These are phyloP conservation scores for Bubo bubo DNA, from an alignment of 2,113 vertebrate genomes.

Conservation along the genomic window DNA sequence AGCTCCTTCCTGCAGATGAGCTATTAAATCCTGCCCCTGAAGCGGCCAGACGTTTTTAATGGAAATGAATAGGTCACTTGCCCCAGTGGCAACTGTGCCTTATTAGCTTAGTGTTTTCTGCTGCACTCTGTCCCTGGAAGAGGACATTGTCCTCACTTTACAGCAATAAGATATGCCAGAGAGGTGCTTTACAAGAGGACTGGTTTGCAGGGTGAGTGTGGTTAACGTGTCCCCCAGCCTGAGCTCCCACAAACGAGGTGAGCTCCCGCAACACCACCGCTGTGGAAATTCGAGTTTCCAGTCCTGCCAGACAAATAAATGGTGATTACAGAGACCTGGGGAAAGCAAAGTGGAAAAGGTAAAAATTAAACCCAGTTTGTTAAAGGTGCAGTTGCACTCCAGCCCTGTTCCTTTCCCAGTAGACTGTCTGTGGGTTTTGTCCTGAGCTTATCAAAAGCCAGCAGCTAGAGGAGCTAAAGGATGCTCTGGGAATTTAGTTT, in stretches of 20 bases:
- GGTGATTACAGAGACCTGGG: not conserved
- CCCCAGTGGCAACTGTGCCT: not conserved
- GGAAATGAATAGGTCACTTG: not conserved
- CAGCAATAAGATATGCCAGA: not conserved
- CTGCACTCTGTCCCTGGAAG: not conserved
- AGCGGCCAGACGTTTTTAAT: not conserved
- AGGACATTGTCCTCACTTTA: not conserved
- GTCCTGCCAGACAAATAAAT: not conserved
- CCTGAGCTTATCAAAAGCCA: not conserved
- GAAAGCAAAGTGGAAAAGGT: not conserved
- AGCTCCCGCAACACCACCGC: not conserved
- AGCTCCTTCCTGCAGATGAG: not conserved
- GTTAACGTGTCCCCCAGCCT: not conserved
- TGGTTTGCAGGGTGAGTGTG: not conserved
- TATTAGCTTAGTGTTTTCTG: not conserved
- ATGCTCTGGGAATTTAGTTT: slow-evolving; percentile 26
- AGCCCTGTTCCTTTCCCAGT: not conserved
- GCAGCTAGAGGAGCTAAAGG: not conserved
- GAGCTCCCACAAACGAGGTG: not conserved
- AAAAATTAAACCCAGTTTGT: not conserved
- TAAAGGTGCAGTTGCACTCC: not conserved
- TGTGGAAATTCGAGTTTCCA: not conserved
- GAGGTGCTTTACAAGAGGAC: not conserved
- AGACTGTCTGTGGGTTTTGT: not conserved
- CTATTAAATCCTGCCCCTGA: not conserved